These are phyloP conservation scores for Drosophila tsacasi DNA, from an alignment of 1,140 invertebrate species.

Conservation along the genomic window DNA sequence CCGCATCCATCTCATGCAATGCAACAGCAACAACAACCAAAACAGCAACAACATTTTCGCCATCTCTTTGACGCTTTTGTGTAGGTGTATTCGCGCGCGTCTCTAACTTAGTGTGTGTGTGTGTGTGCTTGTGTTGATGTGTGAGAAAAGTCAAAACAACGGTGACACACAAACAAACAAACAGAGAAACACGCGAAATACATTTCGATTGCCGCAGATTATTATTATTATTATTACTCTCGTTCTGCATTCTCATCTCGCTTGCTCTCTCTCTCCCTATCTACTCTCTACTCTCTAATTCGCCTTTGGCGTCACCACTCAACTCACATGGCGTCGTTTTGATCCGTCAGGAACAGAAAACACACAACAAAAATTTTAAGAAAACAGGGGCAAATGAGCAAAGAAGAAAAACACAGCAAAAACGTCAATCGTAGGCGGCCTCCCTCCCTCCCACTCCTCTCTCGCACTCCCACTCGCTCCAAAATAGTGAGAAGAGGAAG, in stretches of 20 bases:
- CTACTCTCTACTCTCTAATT: constrained; percentile 26
- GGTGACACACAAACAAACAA: constrained; percentile 49
- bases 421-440: constrained; percentile 51
- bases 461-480: constrained; percentile 11
- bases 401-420: constrained; percentile 20
- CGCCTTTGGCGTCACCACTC: constrained; percentile 54
- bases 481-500: constrained; percentile 35
- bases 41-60: constrained; percentile 26
- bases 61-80: constrained; percentile 34
- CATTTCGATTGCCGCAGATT: constrained; percentile 51
- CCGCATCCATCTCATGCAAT: constrained; percentile 48
- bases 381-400: constrained; percentile 16
- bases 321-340: constrained; percentile 47
- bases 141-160: constrained; percentile 52
- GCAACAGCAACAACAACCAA: constrained; percentile 39
- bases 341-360: constrained; percentile 38
- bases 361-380: constrained; percentile 21
- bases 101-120: constrained; percentile 8
- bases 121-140: constrained; percentile 9
- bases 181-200: constrained; percentile 49
- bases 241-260: constrained; percentile 20
- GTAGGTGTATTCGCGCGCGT: constrained; percentile 16
- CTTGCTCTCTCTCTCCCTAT: not conserved
- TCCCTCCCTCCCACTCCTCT: constrained; percentile 10
- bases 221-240: constrained; percentile 51